These are phyloP conservation scores for Pachyuromys duprasi DNA, from an alignment of 2,797 vertebrate species.

Conservation along the genomic window DNA sequence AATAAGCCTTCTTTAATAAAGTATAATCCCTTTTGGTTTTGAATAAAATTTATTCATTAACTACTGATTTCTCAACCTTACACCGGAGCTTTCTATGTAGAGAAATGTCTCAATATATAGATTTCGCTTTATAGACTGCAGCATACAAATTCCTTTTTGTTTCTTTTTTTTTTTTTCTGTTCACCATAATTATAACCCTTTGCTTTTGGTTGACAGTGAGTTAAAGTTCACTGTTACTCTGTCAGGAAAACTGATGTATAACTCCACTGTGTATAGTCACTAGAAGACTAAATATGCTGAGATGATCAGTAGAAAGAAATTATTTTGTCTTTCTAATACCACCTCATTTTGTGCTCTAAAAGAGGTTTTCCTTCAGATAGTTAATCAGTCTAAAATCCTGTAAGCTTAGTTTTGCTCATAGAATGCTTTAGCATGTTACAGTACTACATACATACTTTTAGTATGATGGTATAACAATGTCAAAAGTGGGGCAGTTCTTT, in stretches of 20 bases:
- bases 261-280: not conserved
- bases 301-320: slow-evolving; percentile 34
- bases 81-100: not conserved
- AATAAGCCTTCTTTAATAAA: slow-evolving; percentile 33
- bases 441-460: not conserved
- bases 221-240: slow-evolving; percentile 28
- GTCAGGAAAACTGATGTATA: not conserved
- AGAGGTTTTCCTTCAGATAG: not conserved
- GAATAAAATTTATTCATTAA: slow-evolving; percentile 47
- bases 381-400: not conserved
- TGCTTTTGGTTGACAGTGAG: slow-evolving; percentile 11
- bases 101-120: not conserved
- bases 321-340: not conserved
- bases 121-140: slow-evolving; percentile 1
- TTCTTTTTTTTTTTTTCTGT: slow-evolving; percentile 29
- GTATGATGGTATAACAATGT: not conserved
- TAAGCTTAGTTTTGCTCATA: not conserved
- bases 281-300: not conserved
- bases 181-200: not conserved
- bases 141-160: not conserved
- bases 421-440: not conserved
- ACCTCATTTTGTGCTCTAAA: not conserved
- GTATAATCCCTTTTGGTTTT: slow-evolving; percentile 36
- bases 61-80: slow-evolving; percentile 5
- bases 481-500: not conserved